Conservation (phyloP, 2,797 vertebrate species). For the Spinus olivaceus region DNA sequence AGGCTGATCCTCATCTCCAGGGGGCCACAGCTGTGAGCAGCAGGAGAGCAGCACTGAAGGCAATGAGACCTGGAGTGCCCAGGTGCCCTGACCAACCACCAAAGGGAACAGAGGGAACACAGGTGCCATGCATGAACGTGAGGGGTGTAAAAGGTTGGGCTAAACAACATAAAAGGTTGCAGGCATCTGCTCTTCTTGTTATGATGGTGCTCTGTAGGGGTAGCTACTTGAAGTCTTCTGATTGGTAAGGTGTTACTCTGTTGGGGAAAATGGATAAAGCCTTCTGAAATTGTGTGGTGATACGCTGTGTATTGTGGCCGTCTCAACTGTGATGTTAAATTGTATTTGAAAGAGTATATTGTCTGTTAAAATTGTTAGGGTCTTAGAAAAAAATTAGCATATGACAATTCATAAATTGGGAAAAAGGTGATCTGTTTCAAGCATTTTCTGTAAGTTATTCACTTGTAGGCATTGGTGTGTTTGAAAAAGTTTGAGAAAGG, state of each 20-base stretch:
- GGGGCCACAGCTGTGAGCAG: background rate
- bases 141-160: background rate
- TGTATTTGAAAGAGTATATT: background rate
- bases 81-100: background rate
- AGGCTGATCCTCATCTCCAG: background rate
- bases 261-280: background rate
- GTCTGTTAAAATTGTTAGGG: background rate
- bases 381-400: background rate
- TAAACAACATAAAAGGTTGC: background rate
- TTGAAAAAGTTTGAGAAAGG: background rate
- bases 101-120: background rate
- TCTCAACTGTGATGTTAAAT: background rate
- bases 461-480: accelerated
- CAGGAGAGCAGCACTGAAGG: background rate
- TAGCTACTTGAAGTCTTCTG: background rate
- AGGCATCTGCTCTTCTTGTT: no score
- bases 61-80: background rate
- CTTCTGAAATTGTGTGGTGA: background rate
- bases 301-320: background rate
- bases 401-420: background rate
- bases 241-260: no score
- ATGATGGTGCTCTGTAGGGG: background rate
- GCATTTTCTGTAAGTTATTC: background rate
- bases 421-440: background rate
- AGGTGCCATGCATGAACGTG: background rate